phyloP scores from a whole-genome alignment of 2,888 invertebrate genomes.

The Yponomeuta sedellus region DNA sequence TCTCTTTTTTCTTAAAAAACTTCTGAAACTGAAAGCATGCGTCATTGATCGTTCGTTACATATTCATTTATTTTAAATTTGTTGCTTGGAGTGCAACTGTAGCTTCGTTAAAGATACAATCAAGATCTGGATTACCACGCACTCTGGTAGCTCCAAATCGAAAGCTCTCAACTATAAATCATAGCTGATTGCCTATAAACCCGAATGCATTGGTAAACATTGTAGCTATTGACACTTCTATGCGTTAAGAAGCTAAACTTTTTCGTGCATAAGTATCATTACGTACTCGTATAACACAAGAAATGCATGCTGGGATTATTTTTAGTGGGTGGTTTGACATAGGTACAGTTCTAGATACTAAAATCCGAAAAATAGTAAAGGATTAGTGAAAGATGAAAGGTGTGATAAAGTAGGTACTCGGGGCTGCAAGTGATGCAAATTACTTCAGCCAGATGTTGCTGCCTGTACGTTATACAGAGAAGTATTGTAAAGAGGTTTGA shows the following conservation, averaged over 20 bases:
- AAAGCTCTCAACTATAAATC: constrained; percentile 55
- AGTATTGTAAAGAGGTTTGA: too few relatives aligned
- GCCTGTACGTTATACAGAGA: too few relatives aligned
- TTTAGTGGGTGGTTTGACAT: too few relatives aligned
- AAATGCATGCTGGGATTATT: too few relatives aligned
- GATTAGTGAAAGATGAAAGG: too few relatives aligned
- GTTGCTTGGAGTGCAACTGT: background rate
- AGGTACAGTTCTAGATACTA: too few relatives aligned
- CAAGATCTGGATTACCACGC: constrained; percentile 41
- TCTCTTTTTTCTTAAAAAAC: too few relatives aligned
- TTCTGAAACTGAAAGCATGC: too few relatives aligned
- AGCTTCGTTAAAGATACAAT: constrained; percentile 35
- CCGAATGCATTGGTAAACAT: constrained; percentile 24
- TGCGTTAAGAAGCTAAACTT: background rate
- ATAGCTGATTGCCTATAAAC: constrained; percentile 55
- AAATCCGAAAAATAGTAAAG: too few relatives aligned
- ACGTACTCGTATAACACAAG: background rate
- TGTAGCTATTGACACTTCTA: background rate
- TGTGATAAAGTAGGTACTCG: too few relatives aligned
- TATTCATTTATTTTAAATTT: background rate
- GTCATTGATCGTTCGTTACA: background rate
- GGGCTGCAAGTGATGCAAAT: too few relatives aligned
- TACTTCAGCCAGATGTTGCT: too few relatives aligned
- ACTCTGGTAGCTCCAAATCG: constrained; percentile 22
- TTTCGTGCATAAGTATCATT: background rate